phyloP scores from a whole-genome alignment of 2,888 invertebrate genomes.

The Phlogophora meticulosa region DNA sequence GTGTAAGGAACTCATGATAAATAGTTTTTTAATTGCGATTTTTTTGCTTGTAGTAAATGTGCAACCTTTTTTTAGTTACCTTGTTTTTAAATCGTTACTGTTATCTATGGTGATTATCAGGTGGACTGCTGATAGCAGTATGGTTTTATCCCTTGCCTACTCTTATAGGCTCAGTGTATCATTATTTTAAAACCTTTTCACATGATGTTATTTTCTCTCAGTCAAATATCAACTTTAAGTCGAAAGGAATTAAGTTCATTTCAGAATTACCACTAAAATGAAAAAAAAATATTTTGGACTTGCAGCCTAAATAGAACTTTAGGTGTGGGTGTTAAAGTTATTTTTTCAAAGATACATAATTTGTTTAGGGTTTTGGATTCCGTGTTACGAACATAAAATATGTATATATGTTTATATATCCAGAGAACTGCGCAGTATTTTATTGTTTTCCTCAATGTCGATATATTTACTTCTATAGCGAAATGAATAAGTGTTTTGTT shows the following conservation, averaged over 20 bases:
- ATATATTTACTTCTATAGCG: neutral
- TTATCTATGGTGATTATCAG: slow-evolving; percentile 10
- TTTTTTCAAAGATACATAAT: no score
- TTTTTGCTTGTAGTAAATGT: neutral
- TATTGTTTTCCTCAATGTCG: slow-evolving; percentile 30
- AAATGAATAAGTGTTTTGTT: slow-evolving; percentile 8
- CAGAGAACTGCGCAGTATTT: slow-evolving; percentile 18
- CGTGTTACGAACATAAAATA: no score
- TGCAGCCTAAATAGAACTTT: no score
- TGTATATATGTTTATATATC: no score
- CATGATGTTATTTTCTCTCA: no score
- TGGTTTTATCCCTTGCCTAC: slow-evolving; percentile 1
- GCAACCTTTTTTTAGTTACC: neutral
- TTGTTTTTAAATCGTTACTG: neutral
- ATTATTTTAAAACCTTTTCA: no score
- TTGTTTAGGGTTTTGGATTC: no score
- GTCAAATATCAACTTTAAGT: no score
- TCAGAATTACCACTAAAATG: no score
- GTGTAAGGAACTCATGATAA: slow-evolving; percentile 1
- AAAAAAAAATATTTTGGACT: no score
- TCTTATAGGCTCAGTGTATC: neutral
- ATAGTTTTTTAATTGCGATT: slow-evolving; percentile 29
- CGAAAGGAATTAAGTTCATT: no score
- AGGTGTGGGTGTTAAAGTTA: no score
- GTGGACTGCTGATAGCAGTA: slow-evolving; percentile 2